Base-by-base conservation (phyloP, 2,888 invertebrate species). In the Sesamia inferens region DNA sequence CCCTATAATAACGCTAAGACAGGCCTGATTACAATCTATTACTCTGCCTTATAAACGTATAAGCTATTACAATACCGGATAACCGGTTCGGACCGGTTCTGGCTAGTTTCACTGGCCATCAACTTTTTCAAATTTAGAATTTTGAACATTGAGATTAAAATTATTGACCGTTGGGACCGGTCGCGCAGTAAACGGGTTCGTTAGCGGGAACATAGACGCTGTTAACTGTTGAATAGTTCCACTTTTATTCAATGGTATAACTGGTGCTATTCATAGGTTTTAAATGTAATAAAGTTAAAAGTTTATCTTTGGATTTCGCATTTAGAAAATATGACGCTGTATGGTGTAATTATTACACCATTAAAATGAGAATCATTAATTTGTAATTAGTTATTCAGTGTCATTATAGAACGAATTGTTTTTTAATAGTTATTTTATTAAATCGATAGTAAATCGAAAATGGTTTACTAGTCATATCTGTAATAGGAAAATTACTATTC, bases 91-190 rank as follows among this genome's bases (percentile, higher is more conserved):
- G 73, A 83, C 87, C 83, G 81, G 85, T 85, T 70, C 68, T n/a
- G 66, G 59, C 79, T 69, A 84, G 84, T 80, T 83, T 75, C 71
- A 79, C 71, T 79, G 79, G 82, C 86, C 83, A 85, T 86, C 84
- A 88, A 82, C 84, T 81, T 82, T 87, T 87, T 82, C 66, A 80
- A 82, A 82, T 86, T 88, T 88, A 76, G 77, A 55, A 65, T 55
- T 65, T 65, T 83, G 81, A 85, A 85, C 85, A 84, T 80, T 71
- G 78, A 83, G 83, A 79, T 88, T 86, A 84, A 88, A 85, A 85
- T 85, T 88, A 88, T 88, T 86, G 87, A 74, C 54, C 62, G 54
- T 71, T 81, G 68, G 64, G 86, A 85, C 85, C 79, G 84, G 87
- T 82, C 72, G 8, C 31, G 67, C 63, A 10, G 82, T 67, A 22